phyloP scores from a whole-genome alignment of 2,113 vertebrate genomes.

The Gambusia affinis region DNA sequence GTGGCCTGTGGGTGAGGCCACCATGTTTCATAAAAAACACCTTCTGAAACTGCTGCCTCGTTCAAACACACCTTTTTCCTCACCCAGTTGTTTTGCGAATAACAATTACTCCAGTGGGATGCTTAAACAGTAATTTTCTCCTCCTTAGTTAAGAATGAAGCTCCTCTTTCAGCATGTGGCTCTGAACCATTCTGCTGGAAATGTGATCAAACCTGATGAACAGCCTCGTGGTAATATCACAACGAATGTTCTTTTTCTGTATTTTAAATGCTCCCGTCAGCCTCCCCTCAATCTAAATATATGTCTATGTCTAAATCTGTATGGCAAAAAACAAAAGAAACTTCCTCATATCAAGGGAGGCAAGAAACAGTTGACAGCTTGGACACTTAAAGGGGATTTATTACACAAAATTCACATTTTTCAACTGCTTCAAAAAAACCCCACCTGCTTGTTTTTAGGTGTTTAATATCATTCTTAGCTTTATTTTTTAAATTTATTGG shows the following conservation, averaged over 20 bases:
- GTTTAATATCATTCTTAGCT: too few relatives aligned
- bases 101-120: constrained; percentile 25
- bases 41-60: constrained; percentile 48
- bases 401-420: too few relatives aligned
- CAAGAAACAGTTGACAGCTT: too few relatives aligned
- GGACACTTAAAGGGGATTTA: too few relatives aligned
- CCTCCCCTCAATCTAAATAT: neutral
- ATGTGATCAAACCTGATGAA: neutral
- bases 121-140: constrained; percentile 52
- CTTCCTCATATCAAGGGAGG: too few relatives aligned
- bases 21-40: constrained; percentile 61
- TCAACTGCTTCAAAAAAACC: too few relatives aligned
- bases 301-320: too few relatives aligned
- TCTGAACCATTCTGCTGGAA: constrained; percentile 2
- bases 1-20: constrained; percentile 53
- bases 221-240: neutral
- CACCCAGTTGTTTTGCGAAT: constrained; percentile 12
- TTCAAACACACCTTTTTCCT: constrained; percentile 34
- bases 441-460: too few relatives aligned
- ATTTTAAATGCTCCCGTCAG: neutral
- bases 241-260: neutral
- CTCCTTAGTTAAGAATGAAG: constrained; percentile 6
- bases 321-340: neutral
- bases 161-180: constrained; percentile 2
- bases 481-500: too few relatives aligned